These are phyloP conservation scores for Eupithecia subfuscata DNA, from an alignment of 2,888 invertebrate species.

Conservation along the genomic window DNA sequence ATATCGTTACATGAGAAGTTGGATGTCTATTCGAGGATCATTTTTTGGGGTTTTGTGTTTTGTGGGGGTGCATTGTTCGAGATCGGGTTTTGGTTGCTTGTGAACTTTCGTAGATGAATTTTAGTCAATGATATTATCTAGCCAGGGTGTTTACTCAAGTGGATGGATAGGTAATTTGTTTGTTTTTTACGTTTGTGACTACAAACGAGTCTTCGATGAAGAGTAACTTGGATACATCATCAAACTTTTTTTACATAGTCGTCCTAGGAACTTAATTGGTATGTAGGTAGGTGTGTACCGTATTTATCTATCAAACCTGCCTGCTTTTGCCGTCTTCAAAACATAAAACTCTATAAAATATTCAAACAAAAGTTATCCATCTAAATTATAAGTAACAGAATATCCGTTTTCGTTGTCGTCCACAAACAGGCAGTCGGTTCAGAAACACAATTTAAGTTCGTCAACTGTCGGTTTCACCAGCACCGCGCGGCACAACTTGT, in stretches of 20 bases:
- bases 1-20: conserved; percentile 50
- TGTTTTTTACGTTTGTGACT: not conserved
- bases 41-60: conserved; percentile 11
- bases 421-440: conserved; percentile 58
- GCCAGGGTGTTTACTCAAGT: not conserved
- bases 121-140: not conserved
- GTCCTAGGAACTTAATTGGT: too few species aligned
- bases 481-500: conserved; percentile 45
- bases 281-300: too few species aligned
- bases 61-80: not conserved
- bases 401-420: conserved; percentile 58
- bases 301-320: too few species aligned
- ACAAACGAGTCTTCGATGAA: not conserved
- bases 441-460: conserved; percentile 76
- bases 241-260: too few species aligned
- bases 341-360: conserved; percentile 11
- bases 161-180: not conserved
- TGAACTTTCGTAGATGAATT: not conserved
- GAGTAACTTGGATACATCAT: not conserved
- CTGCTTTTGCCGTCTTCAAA: not conserved
- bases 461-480: conserved; percentile 62
- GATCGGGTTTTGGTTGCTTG: not conserved
- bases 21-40: conserved; percentile 27
- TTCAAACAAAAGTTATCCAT: conserved; percentile 51
- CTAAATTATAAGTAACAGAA: conserved; percentile 50